Percentiles rank a stretch among this genome's conserved stretches.
phyloP scores from a whole-genome alignment of 2,888 invertebrate species.

The Melanotus villosus region DNA sequence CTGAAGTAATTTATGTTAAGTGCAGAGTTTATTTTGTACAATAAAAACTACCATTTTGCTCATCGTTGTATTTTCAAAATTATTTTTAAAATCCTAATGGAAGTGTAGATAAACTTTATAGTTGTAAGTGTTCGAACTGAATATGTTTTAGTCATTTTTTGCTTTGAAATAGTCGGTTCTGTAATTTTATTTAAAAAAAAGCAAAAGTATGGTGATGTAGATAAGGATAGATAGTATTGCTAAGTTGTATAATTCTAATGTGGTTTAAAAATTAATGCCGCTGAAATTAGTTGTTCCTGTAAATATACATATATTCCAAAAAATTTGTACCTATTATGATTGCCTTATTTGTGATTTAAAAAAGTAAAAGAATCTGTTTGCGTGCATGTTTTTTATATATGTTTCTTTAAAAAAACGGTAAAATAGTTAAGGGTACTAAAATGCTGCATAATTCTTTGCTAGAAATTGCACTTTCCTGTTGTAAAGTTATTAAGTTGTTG shows the following conservation, averaged over 20 bases:
- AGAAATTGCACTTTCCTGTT: neutral
- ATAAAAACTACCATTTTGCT: neutral
- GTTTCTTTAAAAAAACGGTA: neutral
- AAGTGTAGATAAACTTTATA: neutral
- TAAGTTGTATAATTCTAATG: constrained; percentile 6
- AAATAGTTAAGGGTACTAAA: constrained; percentile 9
- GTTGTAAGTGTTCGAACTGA: constrained; percentile 13
- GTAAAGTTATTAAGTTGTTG: constrained; percentile 2
- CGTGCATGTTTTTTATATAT: neutral
- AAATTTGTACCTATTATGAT: constrained; percentile 27
- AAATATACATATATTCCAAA: constrained; percentile 24
- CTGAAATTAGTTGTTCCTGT: constrained; percentile 27
- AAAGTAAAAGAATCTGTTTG: neutral
- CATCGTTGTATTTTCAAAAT: neutral
- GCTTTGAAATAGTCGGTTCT: neutral
- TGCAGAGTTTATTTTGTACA: neutral
- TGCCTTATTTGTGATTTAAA: constrained; percentile 24
- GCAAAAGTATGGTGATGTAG: constrained; percentile 15
- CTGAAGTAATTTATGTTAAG: neutral
- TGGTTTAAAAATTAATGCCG: constrained; percentile 6
- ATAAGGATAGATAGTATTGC: neutral
- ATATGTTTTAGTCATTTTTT: constrained; percentile 23
- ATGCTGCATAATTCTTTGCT: neutral
- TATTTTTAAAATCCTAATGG: no score
- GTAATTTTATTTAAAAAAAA: neutral